Percentiles rank a stretch among this genome's conserved stretches.
These are phyloP conservation scores for Ctenopoma kingsleyae DNA, from an alignment of 2,797 vertebrate species.

Conservation along the genomic window DNA sequence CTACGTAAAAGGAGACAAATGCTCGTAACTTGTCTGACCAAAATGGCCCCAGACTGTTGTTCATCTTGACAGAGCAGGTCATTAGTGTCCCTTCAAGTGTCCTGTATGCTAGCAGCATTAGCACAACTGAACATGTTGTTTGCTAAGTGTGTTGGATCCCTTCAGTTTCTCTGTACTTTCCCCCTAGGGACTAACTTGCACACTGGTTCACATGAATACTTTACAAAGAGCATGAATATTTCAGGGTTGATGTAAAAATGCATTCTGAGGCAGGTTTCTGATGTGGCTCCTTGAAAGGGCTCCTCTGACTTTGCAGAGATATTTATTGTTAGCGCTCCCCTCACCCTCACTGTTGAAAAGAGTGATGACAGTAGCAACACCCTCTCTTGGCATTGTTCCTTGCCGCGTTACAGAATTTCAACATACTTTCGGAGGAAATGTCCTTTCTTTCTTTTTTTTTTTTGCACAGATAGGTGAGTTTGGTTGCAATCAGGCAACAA, in stretches of 20 bases:
- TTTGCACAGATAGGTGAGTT: conserved; percentile 47
- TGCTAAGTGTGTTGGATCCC: conserved; percentile 72
- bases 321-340: conserved; percentile 71
- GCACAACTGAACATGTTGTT: conserved; percentile 72
- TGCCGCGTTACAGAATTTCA: conserved; percentile 55
- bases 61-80: conserved; percentile 63
- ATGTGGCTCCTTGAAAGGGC: conserved; percentile 76
- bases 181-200: conserved; percentile 76
- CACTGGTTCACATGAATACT: conserved; percentile 83
- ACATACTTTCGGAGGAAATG: conserved; percentile 50
- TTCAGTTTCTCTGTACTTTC: conserved; percentile 66
- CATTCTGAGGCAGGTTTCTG: conserved; percentile 77
- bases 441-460: conserved; percentile 13
- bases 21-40: conserved; percentile 31
- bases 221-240: conserved; percentile 84
- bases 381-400: conserved; percentile 61
- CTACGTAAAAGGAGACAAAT: conserved; percentile 24
- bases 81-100: conserved; percentile 70
- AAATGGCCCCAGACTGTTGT: conserved; percentile 47
- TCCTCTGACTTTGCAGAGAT: conserved; percentile 73
- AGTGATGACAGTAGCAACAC: conserved; percentile 63
- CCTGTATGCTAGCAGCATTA: conserved; percentile 67
- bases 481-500: conserved; percentile 45
- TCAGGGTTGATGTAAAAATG: conserved; percentile 82
- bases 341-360: conserved; percentile 65